Evolutionary conservation across 2,113 vertebrate species (phyloP), one percentile per base, ranked within the genome.

Genomic region (Neofelis nebulosa): DNA sequence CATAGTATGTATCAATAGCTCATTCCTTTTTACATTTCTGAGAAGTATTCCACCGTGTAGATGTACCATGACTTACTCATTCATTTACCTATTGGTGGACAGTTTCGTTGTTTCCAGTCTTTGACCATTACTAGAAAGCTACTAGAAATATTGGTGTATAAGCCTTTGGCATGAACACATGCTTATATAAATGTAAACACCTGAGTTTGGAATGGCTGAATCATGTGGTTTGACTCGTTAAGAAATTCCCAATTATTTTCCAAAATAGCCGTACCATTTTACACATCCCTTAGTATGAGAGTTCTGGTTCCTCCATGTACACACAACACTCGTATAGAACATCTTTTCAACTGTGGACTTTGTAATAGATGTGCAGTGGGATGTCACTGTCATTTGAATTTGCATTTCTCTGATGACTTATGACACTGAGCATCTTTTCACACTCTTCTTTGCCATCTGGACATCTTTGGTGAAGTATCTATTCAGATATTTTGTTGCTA

Each of bases 31-130:
- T 19, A 50, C 3, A 65, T 63, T 27, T 3, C 11, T n/a, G 61
- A 94, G 66, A 13, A 1, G 4, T 23, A 9, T 33, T n/a, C 25
- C 38, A 15, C n/a, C 4, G 5, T 27, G 31, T 50, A 25, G 25
- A 0, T 23, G 16, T 23, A 38, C 27, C 14, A 0, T 0, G 1
- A 31, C 31, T 87, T 57, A 41, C 21, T 8, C 23, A 41, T 27
- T 8, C 23, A 8, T 50, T 90, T 48, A 50, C 23, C 79, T 55
- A 1, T 2, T 31, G 73, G 9, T n/a, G 79, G 25, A 48, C 13
- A 4, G 19, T 11, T 5, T 18, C 4, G 18, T 45, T 71, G 23
- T 66, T 69, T 71, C 65, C 68, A 13, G 15, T 25, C 55, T 90
- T 45, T 38, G 33, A 61, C 11, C 33, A 25, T 36, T 19, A 69